A percentile compares a stretch with the other conserved stretches of the same genome.
Evolutionary conservation across 2,113 vertebrate species (phyloP).

Genomic region (Himantopus leucocephalus): DNA sequence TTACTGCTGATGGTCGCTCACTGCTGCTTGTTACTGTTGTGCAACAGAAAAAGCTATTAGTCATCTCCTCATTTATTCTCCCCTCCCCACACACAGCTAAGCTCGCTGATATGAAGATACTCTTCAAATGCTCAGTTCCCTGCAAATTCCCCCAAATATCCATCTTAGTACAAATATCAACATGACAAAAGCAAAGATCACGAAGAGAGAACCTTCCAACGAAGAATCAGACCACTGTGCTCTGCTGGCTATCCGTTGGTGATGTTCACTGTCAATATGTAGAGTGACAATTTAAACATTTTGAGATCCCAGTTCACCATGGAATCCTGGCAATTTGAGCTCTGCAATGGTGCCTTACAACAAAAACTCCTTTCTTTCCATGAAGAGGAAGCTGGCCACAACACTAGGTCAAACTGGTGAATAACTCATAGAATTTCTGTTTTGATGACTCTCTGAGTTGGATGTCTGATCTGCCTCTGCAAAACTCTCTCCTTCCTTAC

Average conservation of each 20-base stretch:
- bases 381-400: background rate
- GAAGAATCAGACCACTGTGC: background rate
- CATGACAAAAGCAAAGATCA: background rate
- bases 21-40: background rate
- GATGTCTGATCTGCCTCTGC: background rate
- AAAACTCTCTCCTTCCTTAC: background rate
- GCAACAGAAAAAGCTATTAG: background rate
- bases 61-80: background rate
- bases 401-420: background rate
- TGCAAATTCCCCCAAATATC: background rate
- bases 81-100: background rate
- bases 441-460: background rate
- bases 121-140: background rate
- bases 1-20: background rate
- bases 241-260: background rate
- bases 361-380: background rate
- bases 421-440: background rate
- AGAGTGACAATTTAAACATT: background rate
- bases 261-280: background rate
- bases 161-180: background rate
- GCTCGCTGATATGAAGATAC: background rate
- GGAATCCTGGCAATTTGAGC: background rate
- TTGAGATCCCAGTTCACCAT: background rate
- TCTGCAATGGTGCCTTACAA: background rate
- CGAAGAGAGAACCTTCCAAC: background rate